Evolutionary conservation across 1,140 invertebrate species (phyloP).

Genomic region (Choristoneura fumiferana): DNA sequence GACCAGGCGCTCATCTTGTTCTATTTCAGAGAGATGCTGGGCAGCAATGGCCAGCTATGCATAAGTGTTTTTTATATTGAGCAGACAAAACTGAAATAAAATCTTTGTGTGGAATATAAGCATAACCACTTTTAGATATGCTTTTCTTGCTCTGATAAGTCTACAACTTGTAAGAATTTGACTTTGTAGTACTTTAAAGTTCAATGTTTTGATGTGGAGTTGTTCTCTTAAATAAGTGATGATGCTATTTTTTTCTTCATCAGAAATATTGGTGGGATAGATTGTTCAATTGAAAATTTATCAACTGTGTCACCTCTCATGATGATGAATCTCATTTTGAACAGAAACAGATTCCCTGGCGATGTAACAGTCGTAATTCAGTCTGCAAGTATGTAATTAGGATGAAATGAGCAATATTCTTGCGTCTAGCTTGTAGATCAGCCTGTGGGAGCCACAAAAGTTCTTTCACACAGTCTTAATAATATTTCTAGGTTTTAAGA

Average conservation of each 20-base stretch:
- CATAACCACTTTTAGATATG: slow-evolving; percentile 92
- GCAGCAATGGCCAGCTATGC: slow-evolving; percentile 83
- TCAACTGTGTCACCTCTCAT: slow-evolving; percentile 82
- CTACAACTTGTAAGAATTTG: slow-evolving; percentile 91
- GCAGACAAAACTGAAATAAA: slow-evolving; percentile 90
- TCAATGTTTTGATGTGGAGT: slow-evolving; percentile 81
- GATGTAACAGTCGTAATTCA: slow-evolving; percentile 93
- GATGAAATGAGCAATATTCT: slow-evolving; percentile 96
- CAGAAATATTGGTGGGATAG: slow-evolving; percentile 82
- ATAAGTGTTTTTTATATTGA: slow-evolving; percentile 87
- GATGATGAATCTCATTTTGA: slow-evolving; percentile 88
- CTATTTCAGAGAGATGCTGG: slow-evolving; percentile 83
- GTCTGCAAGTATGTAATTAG: slow-evolving; percentile 94
- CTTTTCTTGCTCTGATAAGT: slow-evolving; percentile 89
- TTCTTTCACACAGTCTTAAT: slow-evolving; percentile 77
- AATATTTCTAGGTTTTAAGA: slow-evolving; percentile 84
- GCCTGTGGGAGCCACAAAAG: slow-evolving; percentile 73
- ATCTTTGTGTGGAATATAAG: slow-evolving; percentile 92
- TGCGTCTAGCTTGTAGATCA: slow-evolving; percentile 83
- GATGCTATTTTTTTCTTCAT: slow-evolving; percentile 83
- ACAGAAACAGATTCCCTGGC: slow-evolving; percentile 93
- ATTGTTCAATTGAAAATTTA: slow-evolving; percentile 87
- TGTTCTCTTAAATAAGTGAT: slow-evolving; percentile 79
- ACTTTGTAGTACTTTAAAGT: slow-evolving; percentile 89
- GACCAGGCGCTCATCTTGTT: slow-evolving; percentile 90